Conservation (phyloP, 2,888 invertebrate genomes). For the Synergus itoensis region DNA sequence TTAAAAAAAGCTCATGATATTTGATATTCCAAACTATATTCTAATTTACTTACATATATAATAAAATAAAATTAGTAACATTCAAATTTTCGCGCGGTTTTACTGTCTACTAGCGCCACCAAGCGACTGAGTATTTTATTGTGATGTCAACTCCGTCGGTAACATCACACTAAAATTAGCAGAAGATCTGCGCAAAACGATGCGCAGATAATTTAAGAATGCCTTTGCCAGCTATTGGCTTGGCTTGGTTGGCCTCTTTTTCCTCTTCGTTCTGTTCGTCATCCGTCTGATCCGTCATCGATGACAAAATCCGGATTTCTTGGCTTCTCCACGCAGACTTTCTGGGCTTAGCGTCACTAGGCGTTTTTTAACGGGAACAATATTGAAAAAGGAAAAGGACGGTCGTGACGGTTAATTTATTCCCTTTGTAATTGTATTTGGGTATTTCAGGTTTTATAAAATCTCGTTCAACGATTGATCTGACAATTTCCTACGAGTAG, state of each 20-base stretch:
- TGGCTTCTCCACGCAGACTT: neutral
- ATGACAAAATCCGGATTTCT: neutral
- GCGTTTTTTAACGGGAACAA: neutral
- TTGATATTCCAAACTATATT: too few relatives aligned
- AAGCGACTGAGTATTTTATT: neutral
- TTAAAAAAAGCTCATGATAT: too few relatives aligned
- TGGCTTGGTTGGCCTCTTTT: too few relatives aligned
- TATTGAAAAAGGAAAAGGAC: neutral
- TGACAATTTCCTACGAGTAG: neutral
- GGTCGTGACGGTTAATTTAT: constrained; percentile 19
- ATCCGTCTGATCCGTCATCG: neutral
- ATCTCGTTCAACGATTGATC: neutral
- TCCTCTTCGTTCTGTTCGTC: neutral
- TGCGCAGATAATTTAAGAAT: neutral
- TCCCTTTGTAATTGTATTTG: constrained; percentile 4
- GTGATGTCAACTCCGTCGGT: too few relatives aligned
- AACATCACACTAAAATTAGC: neutral
- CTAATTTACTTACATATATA: too few relatives aligned
- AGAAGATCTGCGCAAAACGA: neutral
- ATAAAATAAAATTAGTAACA: neutral
- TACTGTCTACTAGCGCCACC: neutral
- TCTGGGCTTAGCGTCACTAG: neutral
- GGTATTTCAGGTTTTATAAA: constrained; percentile 13
- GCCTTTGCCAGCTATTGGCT: too few relatives aligned
- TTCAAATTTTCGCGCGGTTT: neutral